A percentile compares a stretch with the other conserved stretches of the same genome.
phyloP scores from a whole-genome alignment of 2,113 vertebrate genomes.

The Alligator mississippiensis region DNA sequence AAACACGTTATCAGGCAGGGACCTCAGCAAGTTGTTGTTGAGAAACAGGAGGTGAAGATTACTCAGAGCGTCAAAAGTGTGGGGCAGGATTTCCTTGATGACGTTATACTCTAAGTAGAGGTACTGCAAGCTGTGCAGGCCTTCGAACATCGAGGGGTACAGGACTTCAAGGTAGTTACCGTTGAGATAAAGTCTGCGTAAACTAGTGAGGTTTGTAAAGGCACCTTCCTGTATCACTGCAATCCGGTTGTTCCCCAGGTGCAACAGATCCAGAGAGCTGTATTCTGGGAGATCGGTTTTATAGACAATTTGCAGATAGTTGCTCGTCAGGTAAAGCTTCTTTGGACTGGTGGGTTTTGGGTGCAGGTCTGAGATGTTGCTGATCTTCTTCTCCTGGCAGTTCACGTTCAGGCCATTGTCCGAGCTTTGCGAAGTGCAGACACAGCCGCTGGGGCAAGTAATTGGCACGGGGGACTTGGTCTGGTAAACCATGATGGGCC shows the following conservation, averaged over 20 bases:
- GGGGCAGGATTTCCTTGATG: conserved; percentile 94
- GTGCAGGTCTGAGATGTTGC: conserved; percentile 92
- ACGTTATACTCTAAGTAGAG: conserved; percentile 99
- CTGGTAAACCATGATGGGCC: conserved; percentile 99
- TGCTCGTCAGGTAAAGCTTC: conserved; percentile 97
- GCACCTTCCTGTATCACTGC: conserved; percentile 94
- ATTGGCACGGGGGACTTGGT: conserved; percentile 94
- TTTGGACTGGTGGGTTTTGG: conserved; percentile 95
- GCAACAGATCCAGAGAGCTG: conserved; percentile 92
- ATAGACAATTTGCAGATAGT: conserved; percentile 93
- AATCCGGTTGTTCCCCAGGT: conserved; percentile 96
- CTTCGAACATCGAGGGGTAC: conserved; percentile 89
- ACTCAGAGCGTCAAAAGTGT: conserved; percentile 90
- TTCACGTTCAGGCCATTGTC: conserved; percentile 96
- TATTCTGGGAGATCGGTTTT: conserved; percentile 90
- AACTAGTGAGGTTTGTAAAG: conserved; percentile 94
- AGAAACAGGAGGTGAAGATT: conserved; percentile 96
- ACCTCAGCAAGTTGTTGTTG: conserved; percentile 95
- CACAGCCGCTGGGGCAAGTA: conserved; percentile 90
- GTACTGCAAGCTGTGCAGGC: conserved; percentile 95
- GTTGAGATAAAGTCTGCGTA: conserved; percentile 95
- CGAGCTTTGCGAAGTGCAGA: conserved; percentile 93
- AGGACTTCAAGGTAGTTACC: conserved; percentile 97
- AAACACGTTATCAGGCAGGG: conserved; percentile 92
- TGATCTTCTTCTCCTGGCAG: conserved; percentile 95